These are phyloP conservation scores for Trachelus tabidus DNA, from an alignment of 2,888 invertebrate genomes.

Conservation along the genomic window DNA sequence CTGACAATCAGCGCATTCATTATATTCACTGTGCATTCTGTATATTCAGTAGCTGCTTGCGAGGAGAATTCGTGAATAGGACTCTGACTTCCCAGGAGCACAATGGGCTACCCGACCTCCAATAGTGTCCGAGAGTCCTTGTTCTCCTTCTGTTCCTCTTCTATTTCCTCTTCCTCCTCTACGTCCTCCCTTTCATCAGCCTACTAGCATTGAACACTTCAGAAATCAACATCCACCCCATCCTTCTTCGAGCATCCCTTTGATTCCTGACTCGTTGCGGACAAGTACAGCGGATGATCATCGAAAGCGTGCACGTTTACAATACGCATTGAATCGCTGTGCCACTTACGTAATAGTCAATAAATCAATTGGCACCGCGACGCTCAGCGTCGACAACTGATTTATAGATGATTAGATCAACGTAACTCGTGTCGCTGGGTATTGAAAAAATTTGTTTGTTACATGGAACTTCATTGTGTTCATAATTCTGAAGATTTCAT, in stretches of 20 bases:
- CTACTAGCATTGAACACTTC: background rate
- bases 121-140: background rate
- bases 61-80: slow-evolving; percentile 41
- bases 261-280: slow-evolving; percentile 18
- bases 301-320: slow-evolving; percentile 16
- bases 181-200: background rate
- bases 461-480: background rate
- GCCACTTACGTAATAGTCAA: slow-evolving; percentile 40
- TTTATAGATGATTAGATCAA: background rate
- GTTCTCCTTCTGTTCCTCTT: background rate
- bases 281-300: slow-evolving; percentile 19
- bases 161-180: background rate
- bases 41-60: slow-evolving; percentile 18
- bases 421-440: no score
- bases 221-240: background rate
- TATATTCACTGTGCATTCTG: background rate
- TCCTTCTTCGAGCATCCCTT: slow-evolving; percentile 5
- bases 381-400: background rate
- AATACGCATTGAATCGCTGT: slow-evolving; percentile 34
- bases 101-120: background rate
- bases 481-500: background rate
- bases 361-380: slow-evolving; percentile 40
- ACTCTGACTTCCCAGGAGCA: slow-evolving; percentile 18
- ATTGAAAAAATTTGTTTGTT: background rate
- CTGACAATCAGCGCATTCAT: background rate